phyloP scores from a whole-genome alignment of 1,140 invertebrate genomes.

The Anthonomus grandis region DNA sequence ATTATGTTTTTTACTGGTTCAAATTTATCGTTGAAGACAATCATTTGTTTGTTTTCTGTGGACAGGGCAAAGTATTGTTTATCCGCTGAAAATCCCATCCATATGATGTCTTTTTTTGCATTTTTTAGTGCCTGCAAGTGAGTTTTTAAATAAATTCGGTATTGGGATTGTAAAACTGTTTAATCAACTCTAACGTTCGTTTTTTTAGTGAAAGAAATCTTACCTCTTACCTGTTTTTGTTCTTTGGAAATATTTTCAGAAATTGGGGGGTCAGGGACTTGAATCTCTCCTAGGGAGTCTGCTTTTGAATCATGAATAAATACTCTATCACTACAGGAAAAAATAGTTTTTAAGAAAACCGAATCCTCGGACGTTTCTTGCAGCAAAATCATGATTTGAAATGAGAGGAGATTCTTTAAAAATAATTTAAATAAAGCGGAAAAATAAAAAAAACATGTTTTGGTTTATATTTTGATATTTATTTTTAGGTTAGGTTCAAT shows the following conservation, averaged over 20 bases:
- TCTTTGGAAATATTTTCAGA: conserved; percentile 26
- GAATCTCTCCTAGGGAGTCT: neutral
- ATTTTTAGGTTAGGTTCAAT: too few species aligned
- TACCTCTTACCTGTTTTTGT: conserved; percentile 20
- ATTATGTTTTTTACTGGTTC: conserved; percentile 35
- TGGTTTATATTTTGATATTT: too few species aligned
- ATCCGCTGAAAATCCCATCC: conserved; percentile 22
- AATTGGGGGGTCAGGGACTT: conserved; percentile 21
- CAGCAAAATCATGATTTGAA: too few species aligned
- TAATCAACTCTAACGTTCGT: too few species aligned
- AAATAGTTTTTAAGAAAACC: too few species aligned
- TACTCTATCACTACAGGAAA: too few species aligned
- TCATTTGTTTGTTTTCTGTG: conserved; percentile 43
- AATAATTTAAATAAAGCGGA: too few species aligned
- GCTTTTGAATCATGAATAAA: too few species aligned
- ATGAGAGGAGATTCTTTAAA: too few species aligned
- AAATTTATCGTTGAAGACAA: conserved; percentile 36
- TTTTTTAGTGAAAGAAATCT: too few species aligned
- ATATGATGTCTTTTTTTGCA: conserved; percentile 21
- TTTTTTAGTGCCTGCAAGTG: conserved; percentile 14
- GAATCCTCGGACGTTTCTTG: too few species aligned
- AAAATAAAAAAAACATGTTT: too few species aligned
- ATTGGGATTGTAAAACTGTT: neutral
- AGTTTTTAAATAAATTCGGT: neutral
- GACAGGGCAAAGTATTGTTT: conserved; percentile 31